These are phyloP conservation scores for Aquatica leii DNA, from an alignment of 2,888 invertebrate species.

Conservation along the genomic window DNA sequence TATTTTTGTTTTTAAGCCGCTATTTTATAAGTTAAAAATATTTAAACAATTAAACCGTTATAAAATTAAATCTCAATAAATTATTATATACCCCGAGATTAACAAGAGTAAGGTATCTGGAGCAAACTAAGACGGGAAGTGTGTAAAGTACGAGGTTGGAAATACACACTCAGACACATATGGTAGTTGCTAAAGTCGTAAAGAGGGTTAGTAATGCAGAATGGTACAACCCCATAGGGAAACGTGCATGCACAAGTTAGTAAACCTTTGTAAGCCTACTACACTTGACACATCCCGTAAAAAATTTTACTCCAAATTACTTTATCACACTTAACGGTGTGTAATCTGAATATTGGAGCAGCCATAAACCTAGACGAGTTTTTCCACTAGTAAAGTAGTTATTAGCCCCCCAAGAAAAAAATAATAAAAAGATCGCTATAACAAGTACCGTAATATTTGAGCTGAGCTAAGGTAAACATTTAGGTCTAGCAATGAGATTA, in stretches of 20 bases:
- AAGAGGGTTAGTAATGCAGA: slow-evolving; percentile 44
- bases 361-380: slow-evolving; percentile 19
- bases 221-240: slow-evolving; percentile 48
- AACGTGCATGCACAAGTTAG: slow-evolving; percentile 50
- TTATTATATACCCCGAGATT: neutral
- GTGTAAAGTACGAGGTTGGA: slow-evolving; percentile 12
- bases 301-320: slow-evolving; percentile 50
- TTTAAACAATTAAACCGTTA: too few relatives aligned
- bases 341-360: slow-evolving; percentile 30
- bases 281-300: slow-evolving; percentile 41
- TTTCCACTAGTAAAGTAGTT: neutral
- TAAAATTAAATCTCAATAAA: slow-evolving; percentile 12
- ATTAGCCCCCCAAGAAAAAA: neutral
- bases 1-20: too few relatives aligned
- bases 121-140: slow-evolving; percentile 9
- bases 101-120: neutral
- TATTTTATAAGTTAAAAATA: too few relatives aligned
- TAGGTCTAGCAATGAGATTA: slow-evolving; percentile 45
- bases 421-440: slow-evolving; percentile 7
- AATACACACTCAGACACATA: slow-evolving; percentile 24
- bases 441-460: slow-evolving; percentile 35
- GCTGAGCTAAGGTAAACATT: slow-evolving; percentile 42
- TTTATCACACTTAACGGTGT: slow-evolving; percentile 25
- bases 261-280: slow-evolving; percentile 49
- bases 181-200: slow-evolving; percentile 41